phyloP scores from a whole-genome alignment of 2,888 invertebrate genomes.

The Metacarcinus magister region DNA sequence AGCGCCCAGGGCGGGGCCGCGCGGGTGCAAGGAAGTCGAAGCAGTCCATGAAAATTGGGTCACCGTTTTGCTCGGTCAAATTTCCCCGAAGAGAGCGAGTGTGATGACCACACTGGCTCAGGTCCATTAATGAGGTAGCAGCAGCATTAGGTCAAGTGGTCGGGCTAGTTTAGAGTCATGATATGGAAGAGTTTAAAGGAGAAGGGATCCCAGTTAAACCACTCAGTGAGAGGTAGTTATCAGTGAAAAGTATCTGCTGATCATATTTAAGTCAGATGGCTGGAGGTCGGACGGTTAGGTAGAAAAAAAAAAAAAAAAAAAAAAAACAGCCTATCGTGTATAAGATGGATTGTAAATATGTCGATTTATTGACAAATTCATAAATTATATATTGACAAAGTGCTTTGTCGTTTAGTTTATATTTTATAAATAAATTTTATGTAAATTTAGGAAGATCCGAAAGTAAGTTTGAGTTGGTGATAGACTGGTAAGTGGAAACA shows the following conservation, averaged over 20 bases:
- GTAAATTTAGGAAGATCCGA: slow-evolving; percentile 44
- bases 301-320: background rate
- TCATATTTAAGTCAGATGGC: slow-evolving; percentile 18
- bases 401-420: background rate
- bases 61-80: slow-evolving; percentile 79
- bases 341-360: slow-evolving; percentile 18
- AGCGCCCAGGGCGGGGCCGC: slow-evolving; percentile 43
- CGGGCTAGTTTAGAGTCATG: slow-evolving; percentile 64
- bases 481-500: slow-evolving; percentile 31
- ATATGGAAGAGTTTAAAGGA: slow-evolving; percentile 65
- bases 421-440: background rate
- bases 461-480: slow-evolving; percentile 48
- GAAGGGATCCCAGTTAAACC: slow-evolving; percentile 59
- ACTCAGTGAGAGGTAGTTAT: background rate
- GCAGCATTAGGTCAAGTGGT: slow-evolving; percentile 61
- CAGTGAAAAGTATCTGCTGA: slow-evolving; percentile 8
- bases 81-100: slow-evolving; percentile 65
- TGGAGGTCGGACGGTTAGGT: slow-evolving; percentile 31
- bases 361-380: slow-evolving; percentile 47
- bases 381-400: slow-evolving; percentile 12
- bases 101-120: slow-evolving; percentile 61
- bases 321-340: background rate
- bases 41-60: slow-evolving; percentile 78
- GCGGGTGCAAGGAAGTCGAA: slow-evolving; percentile 69
- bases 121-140: slow-evolving; percentile 28